These are phyloP conservation scores for Ptychadena robeensis DNA, from an alignment of 2,797 vertebrate species.

Conservation along the genomic window DNA sequence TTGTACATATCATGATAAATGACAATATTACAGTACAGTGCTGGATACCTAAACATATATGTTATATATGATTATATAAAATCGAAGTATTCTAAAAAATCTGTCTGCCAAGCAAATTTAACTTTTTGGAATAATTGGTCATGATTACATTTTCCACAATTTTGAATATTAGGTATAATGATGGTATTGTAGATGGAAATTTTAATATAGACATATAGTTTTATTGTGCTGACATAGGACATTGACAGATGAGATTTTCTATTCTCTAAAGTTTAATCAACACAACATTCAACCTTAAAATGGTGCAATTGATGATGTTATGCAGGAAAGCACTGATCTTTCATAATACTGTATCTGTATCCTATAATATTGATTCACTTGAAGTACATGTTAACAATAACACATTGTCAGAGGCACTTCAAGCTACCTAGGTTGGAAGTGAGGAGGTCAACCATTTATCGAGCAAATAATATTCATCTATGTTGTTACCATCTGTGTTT, in stretches of 20 bases:
- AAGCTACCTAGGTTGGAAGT: no score
- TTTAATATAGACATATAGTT: constrained; percentile 7
- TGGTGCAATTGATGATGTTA: neutral
- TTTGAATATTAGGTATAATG: neutral
- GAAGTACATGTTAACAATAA: no score
- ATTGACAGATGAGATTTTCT: neutral
- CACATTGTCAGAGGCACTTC: no score
- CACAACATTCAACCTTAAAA: neutral
- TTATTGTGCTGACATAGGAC: neutral
- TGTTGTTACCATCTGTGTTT: no score
- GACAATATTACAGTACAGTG: neutral
- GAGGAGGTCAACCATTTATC: no score
- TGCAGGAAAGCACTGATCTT: no score
- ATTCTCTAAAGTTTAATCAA: constrained; percentile 19
- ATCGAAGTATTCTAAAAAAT: no score
- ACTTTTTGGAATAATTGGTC: constrained; percentile 11
- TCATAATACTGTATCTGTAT: no score
- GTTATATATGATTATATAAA: no score
- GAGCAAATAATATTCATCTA: no score
- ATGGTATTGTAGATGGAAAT: neutral
- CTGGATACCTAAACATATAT: neutral
- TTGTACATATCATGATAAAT: neutral
- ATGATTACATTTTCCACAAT: constrained; percentile 1
- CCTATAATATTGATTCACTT: no score
- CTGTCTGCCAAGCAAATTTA: neutral